Evolutionary conservation across 1,140 invertebrate genomes (phyloP).

Genomic region (Danaus plexippus): DNA sequence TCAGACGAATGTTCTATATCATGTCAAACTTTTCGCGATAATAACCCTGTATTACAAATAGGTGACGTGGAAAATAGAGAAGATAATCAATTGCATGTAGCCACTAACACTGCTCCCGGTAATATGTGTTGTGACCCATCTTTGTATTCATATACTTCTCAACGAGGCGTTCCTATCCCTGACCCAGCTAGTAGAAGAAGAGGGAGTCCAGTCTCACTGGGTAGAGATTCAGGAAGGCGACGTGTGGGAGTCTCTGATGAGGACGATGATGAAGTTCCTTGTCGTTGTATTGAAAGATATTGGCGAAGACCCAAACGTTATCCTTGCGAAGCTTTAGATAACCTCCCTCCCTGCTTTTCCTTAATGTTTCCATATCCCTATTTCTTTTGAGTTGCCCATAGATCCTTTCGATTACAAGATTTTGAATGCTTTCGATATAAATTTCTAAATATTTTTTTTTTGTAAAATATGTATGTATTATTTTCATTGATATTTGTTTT

Average conservation of each 20-base stretch:
- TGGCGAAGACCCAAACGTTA: conserved; percentile 13
- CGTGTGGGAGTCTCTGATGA: conserved; percentile 10
- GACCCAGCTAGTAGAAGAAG: conserved; percentile 1
- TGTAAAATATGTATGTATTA: no score
- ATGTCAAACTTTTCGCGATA: conserved; percentile 9
- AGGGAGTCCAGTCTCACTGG: conserved; percentile 1
- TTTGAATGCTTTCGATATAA: no score
- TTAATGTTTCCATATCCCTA: conserved; percentile 12
- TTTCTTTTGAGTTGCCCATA: neutral
- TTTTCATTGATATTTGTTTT: no score
- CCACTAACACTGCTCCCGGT: conserved; percentile 1
- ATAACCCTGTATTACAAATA: neutral
- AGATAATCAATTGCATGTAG: conserved; percentile 3
- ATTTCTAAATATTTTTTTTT: no score
- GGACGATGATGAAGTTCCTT: conserved; percentile 17
- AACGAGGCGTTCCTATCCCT: neutral
- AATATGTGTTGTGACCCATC: neutral
- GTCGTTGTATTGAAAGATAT: conserved; percentile 21
- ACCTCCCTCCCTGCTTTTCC: conserved; percentile 16
- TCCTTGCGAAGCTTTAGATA: conserved; percentile 14
- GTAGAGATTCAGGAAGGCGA: conserved; percentile 5
- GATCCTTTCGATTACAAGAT: no score
- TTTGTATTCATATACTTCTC: neutral
- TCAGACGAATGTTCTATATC: conserved; percentile 2
- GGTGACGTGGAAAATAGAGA: neutral